Conservation (phyloP, 1,140 invertebrate species). For the Hycleus phaleratus region DNA sequence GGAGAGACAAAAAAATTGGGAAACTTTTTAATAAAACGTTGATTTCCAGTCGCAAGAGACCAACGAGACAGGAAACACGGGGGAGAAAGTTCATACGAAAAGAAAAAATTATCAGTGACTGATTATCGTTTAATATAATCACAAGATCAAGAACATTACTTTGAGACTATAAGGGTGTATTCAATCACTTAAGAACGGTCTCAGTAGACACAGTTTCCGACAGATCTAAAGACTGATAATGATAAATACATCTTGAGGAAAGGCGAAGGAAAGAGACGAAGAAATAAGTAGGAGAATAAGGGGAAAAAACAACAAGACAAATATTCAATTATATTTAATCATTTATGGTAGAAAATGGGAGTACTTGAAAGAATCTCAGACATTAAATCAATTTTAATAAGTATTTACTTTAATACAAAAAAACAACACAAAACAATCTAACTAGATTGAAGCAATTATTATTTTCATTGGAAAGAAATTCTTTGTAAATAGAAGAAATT, state of each 20-base stretch:
- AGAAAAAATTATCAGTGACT: conserved; percentile 1
- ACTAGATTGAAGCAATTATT: neutral
- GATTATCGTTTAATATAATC: conserved; percentile 14
- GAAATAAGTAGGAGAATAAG: neutral
- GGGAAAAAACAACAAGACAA: conserved; percentile 16
- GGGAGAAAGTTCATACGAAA: neutral
- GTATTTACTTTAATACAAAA: too few relatives aligned
- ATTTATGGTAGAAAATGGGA: neutral
- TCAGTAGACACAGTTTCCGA: conserved; percentile 3
- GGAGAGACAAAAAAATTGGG: too few relatives aligned
- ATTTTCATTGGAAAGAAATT: neutral
- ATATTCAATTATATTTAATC: conserved; percentile 14
- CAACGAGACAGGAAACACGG: too few relatives aligned
- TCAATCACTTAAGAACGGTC: conserved; percentile 20
- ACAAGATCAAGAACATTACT: conserved; percentile 4
- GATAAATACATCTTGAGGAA: conserved; percentile 14
- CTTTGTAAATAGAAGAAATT: neutral
- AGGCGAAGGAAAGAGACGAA: too few relatives aligned
- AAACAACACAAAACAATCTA: neutral
- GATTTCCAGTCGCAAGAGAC: too few relatives aligned
- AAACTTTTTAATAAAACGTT: too few relatives aligned
- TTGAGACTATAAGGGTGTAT: conserved; percentile 15
- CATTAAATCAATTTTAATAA: too few relatives aligned
- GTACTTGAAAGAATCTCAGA: too few relatives aligned
- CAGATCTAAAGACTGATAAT: conserved; percentile 20